These are phyloP conservation scores for Hybognathus amarus DNA, from an alignment of 2,797 vertebrate genomes.

Conservation along the genomic window DNA sequence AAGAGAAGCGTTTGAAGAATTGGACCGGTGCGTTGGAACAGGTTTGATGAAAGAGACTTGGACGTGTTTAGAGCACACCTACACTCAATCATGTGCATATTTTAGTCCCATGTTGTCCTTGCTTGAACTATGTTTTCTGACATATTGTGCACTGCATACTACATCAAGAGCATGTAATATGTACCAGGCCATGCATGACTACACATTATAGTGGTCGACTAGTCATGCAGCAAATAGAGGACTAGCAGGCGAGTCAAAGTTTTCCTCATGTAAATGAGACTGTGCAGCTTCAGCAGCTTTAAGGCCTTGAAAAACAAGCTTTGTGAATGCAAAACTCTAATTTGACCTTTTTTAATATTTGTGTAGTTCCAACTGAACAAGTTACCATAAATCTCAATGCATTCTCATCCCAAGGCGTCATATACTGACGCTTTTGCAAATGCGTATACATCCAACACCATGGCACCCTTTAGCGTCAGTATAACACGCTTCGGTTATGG, in stretches of 20 bases:
- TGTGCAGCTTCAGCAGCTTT: neutral
- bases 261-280: neutral
- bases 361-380: neutral
- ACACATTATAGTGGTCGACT: neutral
- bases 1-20: conserved; percentile 36
- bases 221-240: conserved; percentile 19
- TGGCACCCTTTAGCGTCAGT: no score
- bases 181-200: neutral
- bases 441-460: no score
- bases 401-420: no score
- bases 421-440: no score
- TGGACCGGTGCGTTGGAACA: neutral
- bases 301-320: neutral
- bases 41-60: conserved; percentile 42
- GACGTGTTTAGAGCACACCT: conserved; percentile 32
- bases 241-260: conserved; percentile 15
- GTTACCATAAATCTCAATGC: neutral
- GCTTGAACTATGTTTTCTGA: neutral
- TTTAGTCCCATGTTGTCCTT: conserved; percentile 5
- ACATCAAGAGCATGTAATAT: neutral
- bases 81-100: conserved; percentile 16
- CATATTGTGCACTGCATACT: no score
- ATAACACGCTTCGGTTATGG: no score
- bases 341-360: neutral
- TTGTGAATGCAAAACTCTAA: neutral